phyloP scores from a whole-genome alignment of 1,140 invertebrate species.

The Orchesella cincta region DNA sequence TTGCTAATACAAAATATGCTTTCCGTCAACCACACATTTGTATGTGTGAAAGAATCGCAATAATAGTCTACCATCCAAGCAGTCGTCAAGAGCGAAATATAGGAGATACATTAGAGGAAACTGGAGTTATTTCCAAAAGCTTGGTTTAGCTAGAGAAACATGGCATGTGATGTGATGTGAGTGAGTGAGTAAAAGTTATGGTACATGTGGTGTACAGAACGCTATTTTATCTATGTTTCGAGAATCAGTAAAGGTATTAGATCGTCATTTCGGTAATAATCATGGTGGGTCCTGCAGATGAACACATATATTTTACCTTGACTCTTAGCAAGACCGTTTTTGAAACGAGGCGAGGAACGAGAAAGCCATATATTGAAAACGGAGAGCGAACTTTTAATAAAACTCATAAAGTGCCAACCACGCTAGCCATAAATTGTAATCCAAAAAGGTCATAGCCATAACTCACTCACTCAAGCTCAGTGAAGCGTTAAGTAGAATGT shows the following conservation, averaged over 20 bases:
- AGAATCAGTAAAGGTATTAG: slow-evolving; percentile 20
- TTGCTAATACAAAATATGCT: not conserved
- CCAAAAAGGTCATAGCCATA: slow-evolving; percentile 28
- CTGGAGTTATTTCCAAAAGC: too few species aligned
- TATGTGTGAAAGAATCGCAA: not conserved
- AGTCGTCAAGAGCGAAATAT: too few species aligned
- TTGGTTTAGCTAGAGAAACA: too few species aligned
- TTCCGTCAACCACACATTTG: not conserved
- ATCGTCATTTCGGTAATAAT: slow-evolving; percentile 23
- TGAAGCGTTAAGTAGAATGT: slow-evolving; percentile 28
- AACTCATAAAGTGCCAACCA: slow-evolving; percentile 29
- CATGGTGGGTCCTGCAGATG: not conserved
- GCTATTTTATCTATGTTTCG: not conserved
- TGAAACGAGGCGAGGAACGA: slow-evolving; percentile 25
- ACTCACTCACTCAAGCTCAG: slow-evolving; percentile 27
- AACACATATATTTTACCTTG: slow-evolving; percentile 8
- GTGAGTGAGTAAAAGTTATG: too few species aligned
- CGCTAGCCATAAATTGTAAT: slow-evolving; percentile 29
- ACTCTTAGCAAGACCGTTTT: not conserved
- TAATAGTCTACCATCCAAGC: too few species aligned
- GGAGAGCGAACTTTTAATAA: slow-evolving; percentile 30
- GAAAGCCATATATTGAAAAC: slow-evolving; percentile 25
- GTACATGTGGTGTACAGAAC: too few species aligned
- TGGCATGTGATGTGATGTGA: too few species aligned
- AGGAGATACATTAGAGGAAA: too few species aligned